These are phyloP conservation scores for Temnothorax rugatulus DNA, from an alignment of 2,888 invertebrate genomes.

Conservation along the genomic window DNA sequence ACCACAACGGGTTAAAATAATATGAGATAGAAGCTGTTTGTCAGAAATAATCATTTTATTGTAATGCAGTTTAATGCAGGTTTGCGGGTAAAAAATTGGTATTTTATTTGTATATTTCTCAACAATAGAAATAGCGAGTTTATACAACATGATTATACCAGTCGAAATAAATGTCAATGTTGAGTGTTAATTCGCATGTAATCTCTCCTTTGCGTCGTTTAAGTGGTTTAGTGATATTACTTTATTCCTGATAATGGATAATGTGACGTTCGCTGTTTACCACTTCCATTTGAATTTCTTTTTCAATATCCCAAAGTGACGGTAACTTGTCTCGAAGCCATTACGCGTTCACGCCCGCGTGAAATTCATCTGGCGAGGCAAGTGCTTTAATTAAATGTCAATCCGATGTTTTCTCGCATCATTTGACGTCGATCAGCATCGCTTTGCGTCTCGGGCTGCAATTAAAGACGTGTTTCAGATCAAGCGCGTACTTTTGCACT, in stretches of 20 bases:
- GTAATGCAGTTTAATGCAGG: not conserved
- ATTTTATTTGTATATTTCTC: not conserved
- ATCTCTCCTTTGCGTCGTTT: not conserved
- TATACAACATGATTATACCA: not conserved
- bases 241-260: not conserved
- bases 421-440: conserved; percentile 37
- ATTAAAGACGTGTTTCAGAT: not conserved
- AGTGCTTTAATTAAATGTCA: conserved; percentile 53
- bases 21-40: too few relatives aligned
- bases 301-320: conserved; percentile 20
- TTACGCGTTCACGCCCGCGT: conserved; percentile 15
- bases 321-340: conserved; percentile 21
- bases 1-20: too few relatives aligned
- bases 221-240: not conserved
- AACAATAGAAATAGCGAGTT: conserved; percentile 1
- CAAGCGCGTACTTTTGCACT: not conserved
- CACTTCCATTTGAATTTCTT: not conserved
- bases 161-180: conserved; percentile 11
- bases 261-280: conserved; percentile 8
- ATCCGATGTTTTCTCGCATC: conserved; percentile 39
- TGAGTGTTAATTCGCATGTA: not conserved
- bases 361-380: conserved; percentile 36
- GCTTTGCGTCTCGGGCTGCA: conserved; percentile 9
- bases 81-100: not conserved
- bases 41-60: conserved; percentile 7